These are phyloP conservation scores for Aviceda subcristata DNA, from an alignment of 2,113 vertebrate genomes.

Conservation along the genomic window DNA sequence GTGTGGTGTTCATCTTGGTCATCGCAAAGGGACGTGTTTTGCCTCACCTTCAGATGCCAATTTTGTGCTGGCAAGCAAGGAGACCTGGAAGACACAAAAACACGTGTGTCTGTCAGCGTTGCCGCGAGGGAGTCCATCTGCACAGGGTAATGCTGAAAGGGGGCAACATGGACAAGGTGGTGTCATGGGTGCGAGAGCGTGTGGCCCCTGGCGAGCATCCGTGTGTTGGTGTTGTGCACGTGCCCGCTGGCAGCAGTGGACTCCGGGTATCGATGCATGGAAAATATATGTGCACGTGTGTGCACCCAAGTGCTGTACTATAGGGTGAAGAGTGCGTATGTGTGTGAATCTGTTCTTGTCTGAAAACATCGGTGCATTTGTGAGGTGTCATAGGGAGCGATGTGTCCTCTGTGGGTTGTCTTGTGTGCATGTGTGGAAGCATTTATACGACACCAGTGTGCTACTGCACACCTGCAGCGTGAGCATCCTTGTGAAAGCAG, in stretches of 20 bases:
- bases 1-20: not conserved
- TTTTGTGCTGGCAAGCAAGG: not conserved
- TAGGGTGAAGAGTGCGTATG: not conserved
- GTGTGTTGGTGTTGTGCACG: not conserved
- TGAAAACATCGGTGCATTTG: not conserved
- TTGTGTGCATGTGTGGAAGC: not conserved
- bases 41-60: not conserved
- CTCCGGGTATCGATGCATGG: not conserved
- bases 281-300: fast-evolving
- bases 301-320: not conserved
- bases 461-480: not conserved
- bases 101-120: fast-evolving
- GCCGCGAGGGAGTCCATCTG: not conserved
- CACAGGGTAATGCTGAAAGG: not conserved
- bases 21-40: not conserved
- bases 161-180: not conserved
- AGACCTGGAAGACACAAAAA: not conserved
- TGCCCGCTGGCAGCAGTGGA: not conserved
- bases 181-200: not conserved
- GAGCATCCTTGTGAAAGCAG: not conserved
- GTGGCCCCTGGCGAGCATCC: not conserved
- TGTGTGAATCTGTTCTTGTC: not conserved
- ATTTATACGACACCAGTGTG: not conserved
- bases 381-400: not conserved
- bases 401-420: not conserved